Base-by-base conservation (phyloP, 2,113 vertebrate species). In the Poeciliopsis occidentalis region DNA sequence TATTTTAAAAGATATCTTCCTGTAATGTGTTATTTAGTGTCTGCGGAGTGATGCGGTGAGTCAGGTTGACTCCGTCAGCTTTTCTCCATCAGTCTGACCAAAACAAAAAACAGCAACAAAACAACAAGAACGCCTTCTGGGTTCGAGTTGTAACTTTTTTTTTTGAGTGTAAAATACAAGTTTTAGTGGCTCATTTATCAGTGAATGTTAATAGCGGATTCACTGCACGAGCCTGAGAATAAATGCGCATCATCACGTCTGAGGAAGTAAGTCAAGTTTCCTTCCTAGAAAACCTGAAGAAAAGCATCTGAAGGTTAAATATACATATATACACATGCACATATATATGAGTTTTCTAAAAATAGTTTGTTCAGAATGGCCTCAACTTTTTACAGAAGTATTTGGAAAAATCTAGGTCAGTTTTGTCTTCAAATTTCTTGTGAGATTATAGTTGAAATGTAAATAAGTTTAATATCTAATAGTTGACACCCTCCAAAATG, bases 191-290 rank as follows among this genome's bases (percentile, higher is more conserved):
- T 60, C 26, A 47, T 19, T 19, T 47, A 4, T 47, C 44, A 3
- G 8, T 60, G 12, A 60, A 60, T 12, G 10, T 27, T 29, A 17
- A 13, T 17, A 62, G 29, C 27, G 26, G 4, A 19, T 62, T 30
- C 13, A 12, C 44, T 47, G 44, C 19, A 47, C 13, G 24, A 15
- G 44, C 29, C 15, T 68, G 47, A 67, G 61, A 31, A 34, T 54
- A 54, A 8, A 22, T 24, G 19, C 51, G 3, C 51, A 57, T 57
- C 51, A 57, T 30, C 27, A 41, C 29, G 63, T 27, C 71, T 60
- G 69, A 83, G 81, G 83, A 84, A 86, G 85, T 84, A 41, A 37
- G 10, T 29, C 17, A 31, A 3, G 6, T 67, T 77, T 82, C 60
- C 51, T 82, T 32, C 32, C 44, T 60, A 13, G 51, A 31, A 32